Base-by-base conservation (phyloP, 30 jellyfish, hydroid and myxozoan genomes). In the Calvadosia cruxmelitensis region DNA sequence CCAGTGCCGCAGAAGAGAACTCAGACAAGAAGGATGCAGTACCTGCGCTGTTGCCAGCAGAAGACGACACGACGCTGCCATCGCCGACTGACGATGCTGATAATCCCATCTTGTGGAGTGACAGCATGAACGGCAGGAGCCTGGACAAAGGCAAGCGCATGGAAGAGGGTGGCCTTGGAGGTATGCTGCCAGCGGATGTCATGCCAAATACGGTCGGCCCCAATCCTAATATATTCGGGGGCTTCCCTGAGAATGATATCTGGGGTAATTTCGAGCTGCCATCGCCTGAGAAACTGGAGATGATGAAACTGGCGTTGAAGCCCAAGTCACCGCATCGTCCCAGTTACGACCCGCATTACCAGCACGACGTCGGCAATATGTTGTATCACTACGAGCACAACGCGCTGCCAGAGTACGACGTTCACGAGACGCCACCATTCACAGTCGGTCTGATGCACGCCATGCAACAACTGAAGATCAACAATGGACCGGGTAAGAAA, bases 261-360 rank as follows among this genome's bases (percentile, higher is more conserved):
- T 80, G 93, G 72, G 96, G 96, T 1, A 85, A 85, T 27, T 86
- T 86, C 34, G 96, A 86, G 66, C 63, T 86, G 67, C 96, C 96
- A 35, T 70, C 94, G 7, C 94, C 94, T 26, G 91, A 74, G 61
- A 86, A 81, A 1, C 29, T 86, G 26, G 92, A 78, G 0, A 66
- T 67, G 12, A 36, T 86, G 80, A 86, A 86, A 65, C 74, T 68
- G 20, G 92, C 87, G 3, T 71, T 86, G 71, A 73, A 78, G 20
- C 57, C 57, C 34, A 69, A 72, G 72, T 49, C 42, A 51, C 86
- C 80, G 23, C 81, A 78, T 66, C 88, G 82, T 33, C 85, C 72
- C 68, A 73, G 76, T 28, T 69, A 78, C 63, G 92, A 78, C 69
- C 67, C 92, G 1, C 50, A 63, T 49, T 52, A 64, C 29, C 92